These are phyloP conservation scores for Piprites chloris DNA, from an alignment of 2,113 vertebrate genomes.

Conservation along the genomic window DNA sequence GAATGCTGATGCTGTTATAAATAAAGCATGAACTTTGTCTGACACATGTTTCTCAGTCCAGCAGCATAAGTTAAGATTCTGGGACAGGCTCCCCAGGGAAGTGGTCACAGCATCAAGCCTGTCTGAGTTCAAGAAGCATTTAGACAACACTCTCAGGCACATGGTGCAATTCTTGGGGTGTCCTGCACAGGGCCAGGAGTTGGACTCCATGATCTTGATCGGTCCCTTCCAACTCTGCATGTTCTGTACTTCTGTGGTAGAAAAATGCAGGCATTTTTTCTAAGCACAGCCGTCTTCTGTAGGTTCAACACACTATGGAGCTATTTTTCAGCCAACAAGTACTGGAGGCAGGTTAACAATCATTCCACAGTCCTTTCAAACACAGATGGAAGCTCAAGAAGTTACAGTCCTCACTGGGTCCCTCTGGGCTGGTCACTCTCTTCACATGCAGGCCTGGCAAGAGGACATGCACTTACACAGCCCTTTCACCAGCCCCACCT, in stretches of 20 bases:
- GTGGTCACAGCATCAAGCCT: background rate
- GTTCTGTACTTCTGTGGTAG: background rate
- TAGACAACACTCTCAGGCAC: background rate
- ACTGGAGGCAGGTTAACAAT: background rate
- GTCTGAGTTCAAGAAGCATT: background rate
- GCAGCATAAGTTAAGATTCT: background rate
- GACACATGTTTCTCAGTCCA: background rate
- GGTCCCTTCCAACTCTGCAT: background rate
- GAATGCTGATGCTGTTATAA: background rate
- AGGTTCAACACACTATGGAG: background rate
- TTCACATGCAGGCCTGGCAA: background rate
- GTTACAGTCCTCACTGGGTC: rapidly evolving
- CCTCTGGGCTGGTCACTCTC: background rate
- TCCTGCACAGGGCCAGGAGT: rapidly evolving
- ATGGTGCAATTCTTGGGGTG: background rate
- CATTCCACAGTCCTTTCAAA: background rate
- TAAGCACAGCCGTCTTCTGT: background rate
- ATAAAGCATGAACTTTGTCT: background rate
- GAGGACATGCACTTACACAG: background rate
- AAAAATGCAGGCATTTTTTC: background rate
- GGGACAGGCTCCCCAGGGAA: background rate
- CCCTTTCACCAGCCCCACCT: background rate
- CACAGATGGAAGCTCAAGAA: background rate
- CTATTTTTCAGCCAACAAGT: background rate
- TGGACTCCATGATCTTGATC: background rate